These are phyloP conservation scores for Argyresthia albistria DNA, from an alignment of 2,888 invertebrate genomes.

Conservation along the genomic window DNA sequence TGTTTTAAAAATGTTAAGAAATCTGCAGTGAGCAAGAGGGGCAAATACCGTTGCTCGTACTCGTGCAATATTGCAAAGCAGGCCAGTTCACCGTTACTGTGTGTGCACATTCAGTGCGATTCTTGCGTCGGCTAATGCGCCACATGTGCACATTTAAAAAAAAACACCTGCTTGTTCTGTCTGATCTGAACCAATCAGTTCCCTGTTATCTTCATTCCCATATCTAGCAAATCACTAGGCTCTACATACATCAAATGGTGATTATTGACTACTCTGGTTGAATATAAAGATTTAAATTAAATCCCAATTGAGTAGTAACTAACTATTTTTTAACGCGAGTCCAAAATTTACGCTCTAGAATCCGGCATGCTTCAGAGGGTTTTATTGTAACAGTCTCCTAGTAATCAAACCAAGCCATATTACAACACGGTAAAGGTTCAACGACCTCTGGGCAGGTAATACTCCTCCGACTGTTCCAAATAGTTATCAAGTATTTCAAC, in stretches of 20 bases:
- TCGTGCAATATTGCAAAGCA: conserved; percentile 8
- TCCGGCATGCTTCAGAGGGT: too few relatives aligned
- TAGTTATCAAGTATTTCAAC: conserved; percentile 29
- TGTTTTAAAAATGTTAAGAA: conserved; percentile 9
- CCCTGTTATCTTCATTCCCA: too few relatives aligned
- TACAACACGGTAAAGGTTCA: conserved; percentile 12
- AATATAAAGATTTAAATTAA: too few relatives aligned
- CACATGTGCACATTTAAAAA: neutral
- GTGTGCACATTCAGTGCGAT: conserved; percentile 7
- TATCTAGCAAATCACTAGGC: too few relatives aligned
- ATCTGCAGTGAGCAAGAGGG: conserved; percentile 16
- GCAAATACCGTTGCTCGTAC: conserved; percentile 8
- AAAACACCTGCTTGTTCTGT: neutral
- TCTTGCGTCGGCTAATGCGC: neutral
- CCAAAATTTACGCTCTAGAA: too few relatives aligned
- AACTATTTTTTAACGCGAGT: too few relatives aligned
- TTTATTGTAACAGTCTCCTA: too few relatives aligned
- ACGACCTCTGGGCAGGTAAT: conserved; percentile 13
- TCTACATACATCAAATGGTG: too few relatives aligned
- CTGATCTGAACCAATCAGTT: too few relatives aligned
- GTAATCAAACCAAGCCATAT: neutral
- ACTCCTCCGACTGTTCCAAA: conserved; percentile 17
- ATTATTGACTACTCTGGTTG: too few relatives aligned
- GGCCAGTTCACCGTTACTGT: conserved; percentile 9
- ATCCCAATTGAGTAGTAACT: too few relatives aligned